These are phyloP conservation scores for Thysanoteuthis rhombus DNA, from an alignment of 2,888 invertebrate genomes.

Conservation along the genomic window DNA sequence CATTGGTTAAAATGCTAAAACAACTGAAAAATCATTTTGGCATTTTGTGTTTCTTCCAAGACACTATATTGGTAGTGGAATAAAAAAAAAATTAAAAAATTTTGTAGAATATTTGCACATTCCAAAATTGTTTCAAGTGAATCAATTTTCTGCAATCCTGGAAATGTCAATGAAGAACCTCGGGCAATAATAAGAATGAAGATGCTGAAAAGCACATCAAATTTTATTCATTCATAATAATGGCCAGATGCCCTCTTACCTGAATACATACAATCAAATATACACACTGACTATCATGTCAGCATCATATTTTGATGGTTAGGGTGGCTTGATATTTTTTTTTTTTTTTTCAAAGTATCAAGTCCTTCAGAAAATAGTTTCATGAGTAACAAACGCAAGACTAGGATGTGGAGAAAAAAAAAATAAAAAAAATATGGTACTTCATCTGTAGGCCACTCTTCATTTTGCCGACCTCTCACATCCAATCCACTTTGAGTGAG, in stretches of 20 bases:
- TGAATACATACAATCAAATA: not conserved
- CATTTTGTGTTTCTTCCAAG: not conserved
- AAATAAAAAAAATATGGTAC: too few relatives aligned
- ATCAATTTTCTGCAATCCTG: not conserved
- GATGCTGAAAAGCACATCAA: not conserved
- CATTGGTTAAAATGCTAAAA: constrained; percentile 20
- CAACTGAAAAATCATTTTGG: constrained; percentile 30
- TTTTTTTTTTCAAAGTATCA: not conserved
- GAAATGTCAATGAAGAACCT: not conserved
- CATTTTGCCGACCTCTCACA: too few relatives aligned
- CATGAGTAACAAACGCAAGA: too few relatives aligned
- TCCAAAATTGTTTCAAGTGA: not conserved
- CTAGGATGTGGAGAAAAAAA: too few relatives aligned
- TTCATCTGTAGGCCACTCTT: too few relatives aligned
- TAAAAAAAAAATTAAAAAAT: too few relatives aligned
- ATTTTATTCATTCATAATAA: not conserved
- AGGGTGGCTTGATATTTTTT: not conserved
- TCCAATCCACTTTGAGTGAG: too few relatives aligned
- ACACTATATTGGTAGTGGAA: too few relatives aligned
- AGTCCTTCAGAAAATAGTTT: too few relatives aligned
- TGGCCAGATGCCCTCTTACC: not conserved
- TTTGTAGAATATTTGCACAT: not conserved
- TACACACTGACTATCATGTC: not conserved
- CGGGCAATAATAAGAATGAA: not conserved
- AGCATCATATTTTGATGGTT: not conserved